Percentiles rank a stretch among this genome's conserved stretches.
These are phyloP conservation scores for Actinia tenebrosa DNA, from an alignment of 64 coral and sea anemone genomes.

Conservation along the genomic window DNA sequence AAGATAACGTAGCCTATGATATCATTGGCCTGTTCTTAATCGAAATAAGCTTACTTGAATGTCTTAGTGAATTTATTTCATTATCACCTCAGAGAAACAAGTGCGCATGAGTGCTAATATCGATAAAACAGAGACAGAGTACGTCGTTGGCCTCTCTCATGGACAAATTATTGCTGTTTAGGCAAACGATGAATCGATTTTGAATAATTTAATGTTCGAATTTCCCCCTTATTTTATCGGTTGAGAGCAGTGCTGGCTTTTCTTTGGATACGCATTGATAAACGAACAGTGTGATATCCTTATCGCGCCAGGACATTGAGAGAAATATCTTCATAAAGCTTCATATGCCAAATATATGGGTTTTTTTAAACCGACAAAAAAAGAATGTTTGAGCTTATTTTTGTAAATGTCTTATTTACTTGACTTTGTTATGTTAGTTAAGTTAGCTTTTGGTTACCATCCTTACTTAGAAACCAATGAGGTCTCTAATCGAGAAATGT, in stretches of 20 bases:
- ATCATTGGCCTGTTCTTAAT: slow-evolving; percentile 8
- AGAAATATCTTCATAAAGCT: neutral
- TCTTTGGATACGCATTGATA: neutral
- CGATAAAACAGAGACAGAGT: neutral
- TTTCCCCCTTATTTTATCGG: neutral
- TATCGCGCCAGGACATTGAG: neutral
- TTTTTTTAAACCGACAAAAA: neutral
- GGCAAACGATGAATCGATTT: neutral
- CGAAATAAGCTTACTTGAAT: slow-evolving; percentile 9
- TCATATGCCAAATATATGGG: neutral
- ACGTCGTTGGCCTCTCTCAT: neutral
- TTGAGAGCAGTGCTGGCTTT: neutral
- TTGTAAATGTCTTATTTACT: neutral
- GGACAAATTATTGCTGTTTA: neutral
- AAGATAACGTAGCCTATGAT: neutral
- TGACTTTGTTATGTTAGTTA: neutral
- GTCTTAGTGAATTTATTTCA: neutral
- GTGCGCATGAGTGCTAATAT: neutral
- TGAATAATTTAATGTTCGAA: slow-evolving; percentile 7
- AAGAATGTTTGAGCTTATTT: neutral
- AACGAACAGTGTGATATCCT: neutral
- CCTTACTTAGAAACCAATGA: neutral
- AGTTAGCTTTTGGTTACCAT: neutral
- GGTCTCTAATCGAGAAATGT: neutral
- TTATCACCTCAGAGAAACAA: neutral